Evolutionary conservation across 2,888 invertebrate species (phyloP).

Genomic region (Troilus luridus): DNA sequence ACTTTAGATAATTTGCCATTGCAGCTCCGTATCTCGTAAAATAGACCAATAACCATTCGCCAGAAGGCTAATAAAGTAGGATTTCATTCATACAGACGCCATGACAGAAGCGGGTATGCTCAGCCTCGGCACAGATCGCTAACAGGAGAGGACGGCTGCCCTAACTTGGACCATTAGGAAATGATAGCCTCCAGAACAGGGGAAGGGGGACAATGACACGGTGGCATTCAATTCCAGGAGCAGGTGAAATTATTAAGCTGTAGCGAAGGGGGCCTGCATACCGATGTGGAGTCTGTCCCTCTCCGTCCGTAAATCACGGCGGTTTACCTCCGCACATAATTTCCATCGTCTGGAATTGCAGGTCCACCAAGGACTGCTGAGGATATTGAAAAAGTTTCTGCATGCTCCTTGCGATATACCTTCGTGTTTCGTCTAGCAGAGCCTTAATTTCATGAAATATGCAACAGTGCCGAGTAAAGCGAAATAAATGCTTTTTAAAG

Average conservation of each 20-base stretch:
- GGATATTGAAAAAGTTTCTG: neutral
- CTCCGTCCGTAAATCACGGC: neutral
- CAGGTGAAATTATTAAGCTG: slow-evolving; percentile 40
- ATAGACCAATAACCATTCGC: no score
- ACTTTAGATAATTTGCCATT: no score
- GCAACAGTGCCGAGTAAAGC: no score
- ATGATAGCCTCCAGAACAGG: neutral
- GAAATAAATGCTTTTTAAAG: no score
- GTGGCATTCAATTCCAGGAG: slow-evolving; percentile 17
- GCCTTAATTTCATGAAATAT: no score
- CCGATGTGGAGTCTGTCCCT: neutral
- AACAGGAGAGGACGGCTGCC: neutral
- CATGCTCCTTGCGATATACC: neutral
- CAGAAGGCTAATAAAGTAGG: neutral
- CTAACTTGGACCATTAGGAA: neutral
- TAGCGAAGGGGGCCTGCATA: slow-evolving; percentile 18
- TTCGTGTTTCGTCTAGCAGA: no score
- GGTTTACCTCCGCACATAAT: neutral
- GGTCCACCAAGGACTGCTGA: neutral
- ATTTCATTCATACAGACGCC: neutral
- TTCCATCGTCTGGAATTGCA: neutral
- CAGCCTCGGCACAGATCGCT: neutral
- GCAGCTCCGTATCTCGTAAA: no score
- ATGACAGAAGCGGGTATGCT: neutral
- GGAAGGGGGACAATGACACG: neutral